Percentiles rank a stretch among this genome's conserved stretches.
These are phyloP conservation scores for Axinella damicornis DNA, from an alignment of 37 sponge, comb jelly and placozoan genomes.

Conservation along the genomic window DNA sequence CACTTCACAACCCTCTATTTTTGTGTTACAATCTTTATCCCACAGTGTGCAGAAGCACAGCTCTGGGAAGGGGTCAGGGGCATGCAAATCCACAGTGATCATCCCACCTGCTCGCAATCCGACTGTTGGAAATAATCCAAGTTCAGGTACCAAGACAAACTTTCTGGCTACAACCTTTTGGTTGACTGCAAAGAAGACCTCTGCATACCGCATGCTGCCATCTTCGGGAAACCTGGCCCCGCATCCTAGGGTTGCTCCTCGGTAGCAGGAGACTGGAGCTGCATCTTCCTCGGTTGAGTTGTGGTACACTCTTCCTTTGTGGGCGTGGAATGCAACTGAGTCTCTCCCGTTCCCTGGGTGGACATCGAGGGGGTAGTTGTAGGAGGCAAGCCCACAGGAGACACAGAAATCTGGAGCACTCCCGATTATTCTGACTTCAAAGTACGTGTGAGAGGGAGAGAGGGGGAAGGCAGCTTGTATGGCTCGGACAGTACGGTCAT, in stretches of 20 bases:
- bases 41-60: slow-evolving; percentile 26
- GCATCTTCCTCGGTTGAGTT: not conserved
- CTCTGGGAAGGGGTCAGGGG: slow-evolving; percentile 38
- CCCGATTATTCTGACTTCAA: slow-evolving; percentile 43
- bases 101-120: slow-evolving; percentile 47
- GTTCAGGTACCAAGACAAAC: slow-evolving; percentile 48
- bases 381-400: slow-evolving; percentile 72
- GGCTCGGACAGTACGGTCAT: slow-evolving; percentile 7
- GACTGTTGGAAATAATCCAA: slow-evolving; percentile 79
- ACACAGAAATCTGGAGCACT: slow-evolving; percentile 23
- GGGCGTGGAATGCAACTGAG: slow-evolving; percentile 71
- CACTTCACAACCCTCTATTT: slow-evolving; percentile 23
- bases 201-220: slow-evolving; percentile 22
- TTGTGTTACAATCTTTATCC: slow-evolving; percentile 18
- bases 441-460: slow-evolving; percentile 60
- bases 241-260: slow-evolving; percentile 63
- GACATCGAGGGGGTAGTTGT: slow-evolving; percentile 32
- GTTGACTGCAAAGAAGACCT: slow-evolving; percentile 81
- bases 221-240: slow-evolving; percentile 70
- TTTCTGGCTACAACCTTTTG: slow-evolving; percentile 34
- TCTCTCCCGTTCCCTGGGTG: slow-evolving; percentile 66
- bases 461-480: slow-evolving; percentile 74
- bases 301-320: slow-evolving; percentile 62
- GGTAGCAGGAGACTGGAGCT: slow-evolving; percentile 26
- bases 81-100: slow-evolving; percentile 25